Evolutionary conservation across 2,888 invertebrate genomes (phyloP), one percentile per base, ranked within the genome.

Genomic region (Andrena marginata): DNA sequence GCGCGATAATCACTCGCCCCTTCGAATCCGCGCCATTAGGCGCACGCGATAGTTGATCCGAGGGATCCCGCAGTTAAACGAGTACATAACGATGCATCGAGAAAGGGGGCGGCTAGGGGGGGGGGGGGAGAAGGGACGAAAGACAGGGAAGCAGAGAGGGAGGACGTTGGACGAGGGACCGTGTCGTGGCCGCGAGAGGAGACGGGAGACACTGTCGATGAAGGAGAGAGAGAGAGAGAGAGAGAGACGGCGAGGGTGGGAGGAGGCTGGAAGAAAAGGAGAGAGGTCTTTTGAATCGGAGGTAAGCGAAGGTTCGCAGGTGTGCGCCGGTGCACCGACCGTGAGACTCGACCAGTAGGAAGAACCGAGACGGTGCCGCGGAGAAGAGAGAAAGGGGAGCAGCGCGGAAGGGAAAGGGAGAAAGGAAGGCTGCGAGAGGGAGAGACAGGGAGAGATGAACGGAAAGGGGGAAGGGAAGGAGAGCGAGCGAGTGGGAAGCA

Each of bases 271-370:
- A 85, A 77, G 82, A 80, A 76, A 80, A 74, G 82, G 70, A 84
- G 54, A 54, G 56, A 56, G 79, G 72, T 80, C 86, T 85, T 87
- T 89, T 86, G 87, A 85, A 85, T 89, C 82, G 79, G 74, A 80
- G 84, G 83, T 87, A 85, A 84, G 79, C 85, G 77, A 82, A 80
- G 82, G 82, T 86, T 85, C 73, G 82, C 80, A 82, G 85, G 85
- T 82, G 84, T 82, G 79, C 78, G 84, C 80, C 77, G 80, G 73
- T 83, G 83, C 77, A 72, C 73, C 71, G 80, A 74, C 69, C 62
- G 76, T 63, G 81, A 68, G 71, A 76, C 67, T 76, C 70, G 59
- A 64, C 62, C 60, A 51, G 76, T 77, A 54, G 54, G 77, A 51
- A 33, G 51, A 13, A 82, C 67, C 49, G 62, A 72, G 76, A 70